Conservation (phyloP, 2,888 invertebrate genomes). For the Bursaphelenchus okinawaensis region DNA sequence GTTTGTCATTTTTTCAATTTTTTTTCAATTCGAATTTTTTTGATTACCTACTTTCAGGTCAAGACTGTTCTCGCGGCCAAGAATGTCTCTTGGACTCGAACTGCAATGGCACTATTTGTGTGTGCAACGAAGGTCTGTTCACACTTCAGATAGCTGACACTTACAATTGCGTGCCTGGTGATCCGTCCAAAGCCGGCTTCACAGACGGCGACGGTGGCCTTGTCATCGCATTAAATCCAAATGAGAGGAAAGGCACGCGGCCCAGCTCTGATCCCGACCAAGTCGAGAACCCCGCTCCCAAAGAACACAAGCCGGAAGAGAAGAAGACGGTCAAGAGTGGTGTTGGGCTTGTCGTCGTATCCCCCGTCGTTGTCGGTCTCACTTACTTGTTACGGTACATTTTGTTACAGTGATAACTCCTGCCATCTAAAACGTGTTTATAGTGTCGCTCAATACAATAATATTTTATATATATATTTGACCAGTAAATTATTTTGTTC, state of each 20-base stretch:
- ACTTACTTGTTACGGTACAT: background rate
- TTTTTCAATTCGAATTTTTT: constrained; percentile 3
- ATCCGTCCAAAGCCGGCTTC: constrained; percentile 43
- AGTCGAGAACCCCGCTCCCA: background rate
- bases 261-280: background rate
- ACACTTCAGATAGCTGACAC: constrained; percentile 50
- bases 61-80: constrained; percentile 51
- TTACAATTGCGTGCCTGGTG: constrained; percentile 52
- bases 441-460: background rate
- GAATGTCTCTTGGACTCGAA: constrained; percentile 53
- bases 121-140: constrained; percentile 51
- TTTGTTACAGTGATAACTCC: background rate
- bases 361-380: background rate
- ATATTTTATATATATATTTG: too few relatives aligned
- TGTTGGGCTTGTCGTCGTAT: background rate
- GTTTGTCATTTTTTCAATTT: background rate
- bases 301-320: background rate
- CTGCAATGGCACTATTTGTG: constrained; percentile 55
- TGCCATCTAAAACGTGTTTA: background rate
- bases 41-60: constrained; percentile 30
- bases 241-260: constrained; percentile 3
- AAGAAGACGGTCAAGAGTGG: background rate
- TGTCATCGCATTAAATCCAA: constrained; percentile 35
- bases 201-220: constrained; percentile 23
- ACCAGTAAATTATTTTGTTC: too few relatives aligned